These are phyloP conservation scores for Arge pagana DNA, from an alignment of 2,888 invertebrate genomes.

Conservation along the genomic window DNA sequence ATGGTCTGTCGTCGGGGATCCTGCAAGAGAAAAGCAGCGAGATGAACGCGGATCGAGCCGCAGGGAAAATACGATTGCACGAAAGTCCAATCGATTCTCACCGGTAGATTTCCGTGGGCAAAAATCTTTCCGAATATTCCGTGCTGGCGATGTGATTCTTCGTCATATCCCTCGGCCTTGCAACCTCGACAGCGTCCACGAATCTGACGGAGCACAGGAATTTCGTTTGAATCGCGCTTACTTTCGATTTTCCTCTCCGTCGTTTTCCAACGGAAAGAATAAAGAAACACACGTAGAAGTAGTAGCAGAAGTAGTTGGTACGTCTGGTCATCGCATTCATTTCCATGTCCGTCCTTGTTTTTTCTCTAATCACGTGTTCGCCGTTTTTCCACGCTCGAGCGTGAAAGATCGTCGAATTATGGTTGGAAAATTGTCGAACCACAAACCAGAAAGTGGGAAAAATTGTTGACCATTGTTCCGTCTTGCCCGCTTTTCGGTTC, in stretches of 20 bases:
- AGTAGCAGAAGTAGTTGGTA: conserved; percentile 7
- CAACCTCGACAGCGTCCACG: conserved; percentile 54
- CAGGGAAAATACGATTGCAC: too few relatives aligned
- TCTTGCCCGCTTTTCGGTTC: too few relatives aligned
- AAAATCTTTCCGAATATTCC: conserved; percentile 54
- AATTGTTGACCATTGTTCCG: too few relatives aligned
- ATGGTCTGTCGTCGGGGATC: conserved; percentile 51
- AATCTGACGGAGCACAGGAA: conserved; percentile 40
- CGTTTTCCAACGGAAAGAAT: too few relatives aligned
- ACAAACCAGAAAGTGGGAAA: too few relatives aligned
- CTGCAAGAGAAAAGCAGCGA: too few relatives aligned
- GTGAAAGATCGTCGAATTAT: too few relatives aligned
- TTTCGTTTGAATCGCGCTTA: background rate
- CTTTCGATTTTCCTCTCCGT: background rate
- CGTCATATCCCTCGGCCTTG: conserved; percentile 59
- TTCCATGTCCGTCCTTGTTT: background rate
- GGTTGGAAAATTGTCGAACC: too few relatives aligned
- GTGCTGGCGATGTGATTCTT: conserved; percentile 58
- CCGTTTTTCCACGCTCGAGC: too few relatives aligned
- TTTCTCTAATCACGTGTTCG: too few relatives aligned
- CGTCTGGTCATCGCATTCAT: background rate
- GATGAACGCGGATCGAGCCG: too few relatives aligned
- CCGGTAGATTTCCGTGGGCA: conserved; percentile 55
- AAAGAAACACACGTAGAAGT: background rate
- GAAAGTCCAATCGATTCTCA: too few relatives aligned